Evolutionary conservation across 2,888 invertebrate genomes (phyloP), one percentile per base, ranked within the genome.

Genomic region (Drosophila pseudotakahashii): DNA sequence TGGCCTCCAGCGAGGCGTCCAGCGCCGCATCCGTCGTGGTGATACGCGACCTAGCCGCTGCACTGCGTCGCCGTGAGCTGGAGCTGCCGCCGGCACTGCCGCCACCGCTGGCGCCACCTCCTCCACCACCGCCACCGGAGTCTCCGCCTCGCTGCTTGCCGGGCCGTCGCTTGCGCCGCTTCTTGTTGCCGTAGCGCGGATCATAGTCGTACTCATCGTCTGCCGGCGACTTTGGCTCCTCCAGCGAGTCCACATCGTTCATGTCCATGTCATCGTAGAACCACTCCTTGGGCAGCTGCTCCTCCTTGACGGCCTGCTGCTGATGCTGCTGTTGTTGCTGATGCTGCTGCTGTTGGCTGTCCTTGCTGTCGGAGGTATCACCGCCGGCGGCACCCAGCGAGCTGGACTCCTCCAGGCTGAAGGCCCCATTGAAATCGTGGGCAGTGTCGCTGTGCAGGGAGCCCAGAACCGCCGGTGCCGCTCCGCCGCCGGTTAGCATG

Each of bases 121-220:
- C 59, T 5, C 64, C 51, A n/a, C 88, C 89, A 1, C 84, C 85
- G 39, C 73, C 77, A 16, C 70, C 76, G 16, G 75, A 73, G 10
- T 68, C 54, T 14, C 89, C 89, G 4, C 84, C 85, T 59, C 91
- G 91, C 61, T 91, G 91, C 61, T 91, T 91, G 14, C 91, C 90
- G 3, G 89, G 88, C n/a, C 92, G 88, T 47, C 91, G 90, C 81
- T 92, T 92, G 85, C 91, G 91, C 73, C 92, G 88, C 68, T 92
- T 92, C 51, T 92, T 92, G 61, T 89, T 92, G 9, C 92, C 92
- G 70, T 92, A 92, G 13, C 92, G 91, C 61, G 92, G 92, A 90
- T 97, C 97, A 91, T 98, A 98, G 91, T 98, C 98, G 89, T 97
- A 96, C 91, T 98, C 98, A 13, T 98, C 97, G 89, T 98, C 98